These are phyloP conservation scores for Hemicrepidius hirtus DNA, from an alignment of 2,888 invertebrate species.

Conservation along the genomic window DNA sequence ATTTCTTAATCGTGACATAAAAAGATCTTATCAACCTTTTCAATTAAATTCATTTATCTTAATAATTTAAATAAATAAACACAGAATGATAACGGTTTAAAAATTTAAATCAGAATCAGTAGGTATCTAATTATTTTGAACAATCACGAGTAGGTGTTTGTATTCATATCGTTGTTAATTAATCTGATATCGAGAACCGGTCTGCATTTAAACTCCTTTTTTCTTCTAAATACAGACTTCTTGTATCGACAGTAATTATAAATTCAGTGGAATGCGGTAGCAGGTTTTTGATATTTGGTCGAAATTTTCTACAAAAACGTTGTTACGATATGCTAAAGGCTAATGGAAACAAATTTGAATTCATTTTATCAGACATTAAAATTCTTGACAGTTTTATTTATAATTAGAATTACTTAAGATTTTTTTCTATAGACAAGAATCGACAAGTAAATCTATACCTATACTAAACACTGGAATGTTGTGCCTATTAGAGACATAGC, in stretches of 20 bases:
- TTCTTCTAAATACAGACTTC: conserved; percentile 2
- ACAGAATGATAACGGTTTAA: conserved; percentile 9
- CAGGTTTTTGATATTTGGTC: neutral
- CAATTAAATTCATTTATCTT: too few species aligned
- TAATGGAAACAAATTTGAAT: neutral
- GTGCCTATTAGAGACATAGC: too few species aligned
- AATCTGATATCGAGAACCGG: conserved; percentile 7
- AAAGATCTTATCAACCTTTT: too few species aligned
- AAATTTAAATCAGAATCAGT: neutral
- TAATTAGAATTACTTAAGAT: too few species aligned
- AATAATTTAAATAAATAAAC: neutral
- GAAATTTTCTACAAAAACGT: neutral
- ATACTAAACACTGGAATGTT: too few species aligned
- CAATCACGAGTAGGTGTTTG: conserved; percentile 16
- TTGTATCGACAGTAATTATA: neutral
- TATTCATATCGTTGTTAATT: conserved; percentile 8
- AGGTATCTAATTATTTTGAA: conserved; percentile 27
- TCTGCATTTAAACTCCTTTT: neutral
- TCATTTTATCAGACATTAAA: too few species aligned
- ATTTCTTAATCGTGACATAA: too few species aligned
- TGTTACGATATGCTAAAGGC: neutral
- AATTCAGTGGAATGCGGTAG: conserved; percentile 10
- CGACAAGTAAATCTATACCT: too few species aligned
- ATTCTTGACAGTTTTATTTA: too few species aligned
- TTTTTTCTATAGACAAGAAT: too few species aligned